phyloP scores from a whole-genome alignment of 1,140 invertebrate species.

The Penaeus indicus region DNA sequence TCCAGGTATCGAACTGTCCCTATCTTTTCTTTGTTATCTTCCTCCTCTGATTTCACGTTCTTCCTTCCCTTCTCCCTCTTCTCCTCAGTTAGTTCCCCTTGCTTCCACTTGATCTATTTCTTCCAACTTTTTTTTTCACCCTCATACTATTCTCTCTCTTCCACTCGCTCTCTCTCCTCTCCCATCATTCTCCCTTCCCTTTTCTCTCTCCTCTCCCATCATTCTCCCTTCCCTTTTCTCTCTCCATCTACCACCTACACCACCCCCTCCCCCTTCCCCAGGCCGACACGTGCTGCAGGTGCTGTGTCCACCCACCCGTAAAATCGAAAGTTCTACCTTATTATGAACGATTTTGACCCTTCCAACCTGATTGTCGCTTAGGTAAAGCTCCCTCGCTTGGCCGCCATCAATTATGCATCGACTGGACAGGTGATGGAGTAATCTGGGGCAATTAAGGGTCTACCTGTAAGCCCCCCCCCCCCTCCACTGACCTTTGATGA shows the following conservation, averaged over 20 bases:
- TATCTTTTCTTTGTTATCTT: too few species aligned
- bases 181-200: neutral
- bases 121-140: neutral
- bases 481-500: neutral
- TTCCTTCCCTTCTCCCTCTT: neutral
- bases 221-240: neutral
- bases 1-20: too few species aligned
- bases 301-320: too few species aligned
- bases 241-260: neutral
- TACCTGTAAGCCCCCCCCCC: too few species aligned
- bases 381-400: too few species aligned
- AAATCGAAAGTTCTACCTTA: too few species aligned
- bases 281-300: neutral
- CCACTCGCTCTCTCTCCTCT: constrained; percentile 2
- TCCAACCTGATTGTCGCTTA: too few species aligned
- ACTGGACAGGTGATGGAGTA: constrained; percentile 8
- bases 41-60: too few species aligned
- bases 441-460: constrained; percentile 27
- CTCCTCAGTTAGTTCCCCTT: constrained; percentile 1
- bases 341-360: too few species aligned
- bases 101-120: constrained; percentile 2
- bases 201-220: neutral
- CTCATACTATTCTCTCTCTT: constrained; percentile 2
- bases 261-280: neutral
- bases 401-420: constrained; percentile 27